Evolutionary conservation across 2,888 invertebrate species (phyloP), one percentile per base, ranked within the genome.

Genomic region (Eupithecia subumbrata): DNA sequence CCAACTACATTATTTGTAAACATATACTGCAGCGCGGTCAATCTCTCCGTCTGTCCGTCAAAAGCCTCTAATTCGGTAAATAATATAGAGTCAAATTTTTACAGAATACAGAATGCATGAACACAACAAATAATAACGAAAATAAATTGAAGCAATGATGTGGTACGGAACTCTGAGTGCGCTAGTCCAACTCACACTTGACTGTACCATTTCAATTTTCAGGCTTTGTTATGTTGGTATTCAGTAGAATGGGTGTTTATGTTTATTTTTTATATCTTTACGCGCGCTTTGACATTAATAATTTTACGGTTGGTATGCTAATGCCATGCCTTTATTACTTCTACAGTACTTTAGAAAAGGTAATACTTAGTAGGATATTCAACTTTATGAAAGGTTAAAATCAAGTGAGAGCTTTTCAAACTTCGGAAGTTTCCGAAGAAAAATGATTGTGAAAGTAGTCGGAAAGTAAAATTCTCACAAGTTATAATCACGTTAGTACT

Each of bases 251-350:
- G 56, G 22, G 22, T 56, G 22, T 56, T 56, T 22, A 22, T 56
- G n/a, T n/a, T 56, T 56, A n/a, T 56, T 56, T 22, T 22, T 56
- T 56, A 9, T 52, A 52, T 56, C 56, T 56, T 22, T 56, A 56
- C 56, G 56, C 22, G 22, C 11, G 56, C 56, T 56, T 56, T 56
- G 56, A 56, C 56, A 56, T 56, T 56, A 56, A 56, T 22, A 56
- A 56, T 56, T 56, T 56, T 56, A 56, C 56, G 56, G 56, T 22
- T 22, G 22, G 22, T 56, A 56, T 56, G 22, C 56, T 56, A 56
- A 56, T 56, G 22, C 12, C 56, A 22, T 56, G 12, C 22, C 22
- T 22, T 56, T 22, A 56, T 56, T 4, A 22, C 56, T 56, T 56
- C 56, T 22, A 22, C 56, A 22, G 56, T 52, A 52, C n/a, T n/a